phyloP scores from a whole-genome alignment of 2,113 vertebrate species.

The Hypocryptadius cinnamomeus region DNA sequence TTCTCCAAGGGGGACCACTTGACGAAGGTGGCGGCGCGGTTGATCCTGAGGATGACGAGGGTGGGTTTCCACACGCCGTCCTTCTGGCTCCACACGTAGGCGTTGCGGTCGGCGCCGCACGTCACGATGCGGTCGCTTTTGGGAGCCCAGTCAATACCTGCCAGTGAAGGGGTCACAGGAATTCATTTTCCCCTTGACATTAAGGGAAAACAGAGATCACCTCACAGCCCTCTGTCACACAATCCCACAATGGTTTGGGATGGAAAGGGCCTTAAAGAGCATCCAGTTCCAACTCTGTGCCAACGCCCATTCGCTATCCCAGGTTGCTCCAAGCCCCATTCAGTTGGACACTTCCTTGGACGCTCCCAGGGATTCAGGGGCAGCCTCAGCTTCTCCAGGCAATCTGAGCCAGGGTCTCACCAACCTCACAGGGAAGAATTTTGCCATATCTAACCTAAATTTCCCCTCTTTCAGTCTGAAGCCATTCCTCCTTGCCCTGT shows the following conservation, averaged over 20 bases:
- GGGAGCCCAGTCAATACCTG: slow-evolving; percentile 98
- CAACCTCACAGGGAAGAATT: not conserved
- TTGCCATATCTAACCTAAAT: not conserved
- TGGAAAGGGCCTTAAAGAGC: not conserved
- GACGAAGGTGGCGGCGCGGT: slow-evolving; percentile 94
- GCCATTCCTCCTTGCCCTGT: no score
- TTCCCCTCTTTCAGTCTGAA: not conserved
- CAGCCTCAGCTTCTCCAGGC: not conserved
- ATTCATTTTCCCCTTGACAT: not conserved
- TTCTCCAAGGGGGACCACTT: slow-evolving; percentile 99
- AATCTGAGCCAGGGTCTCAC: not conserved
- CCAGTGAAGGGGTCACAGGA: not conserved
- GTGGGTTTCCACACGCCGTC: slow-evolving; percentile 97
- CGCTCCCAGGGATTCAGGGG: not conserved
- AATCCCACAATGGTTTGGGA: not conserved
- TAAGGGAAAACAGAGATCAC: not conserved
- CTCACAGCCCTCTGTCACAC: not conserved
- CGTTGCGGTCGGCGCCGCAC: slow-evolving; percentile 95
- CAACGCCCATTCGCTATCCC: not conserved
- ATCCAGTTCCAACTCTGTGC: no score
- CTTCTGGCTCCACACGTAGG: slow-evolving; percentile 98
- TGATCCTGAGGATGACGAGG: slow-evolving; percentile 96
- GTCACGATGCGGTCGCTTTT: slow-evolving; percentile 98
- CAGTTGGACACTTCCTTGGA: not conserved
- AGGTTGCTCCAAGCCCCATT: fast-evolving